Conservation (phyloP, 2,888 invertebrate genomes). For the Myopa tessellatipennis region DNA sequence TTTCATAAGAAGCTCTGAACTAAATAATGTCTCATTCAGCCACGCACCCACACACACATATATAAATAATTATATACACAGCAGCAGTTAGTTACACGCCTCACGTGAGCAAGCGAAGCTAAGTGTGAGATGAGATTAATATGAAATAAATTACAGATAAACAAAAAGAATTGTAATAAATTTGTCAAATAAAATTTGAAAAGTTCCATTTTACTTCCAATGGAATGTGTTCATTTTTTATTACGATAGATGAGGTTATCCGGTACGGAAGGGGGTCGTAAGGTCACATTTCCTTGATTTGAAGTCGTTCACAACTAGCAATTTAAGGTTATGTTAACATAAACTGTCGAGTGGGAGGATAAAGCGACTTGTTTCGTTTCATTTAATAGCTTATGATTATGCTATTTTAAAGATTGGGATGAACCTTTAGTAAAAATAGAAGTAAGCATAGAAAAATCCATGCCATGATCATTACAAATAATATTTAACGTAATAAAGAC, state of each 20-base stretch:
- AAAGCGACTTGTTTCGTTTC: no score
- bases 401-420: no score
- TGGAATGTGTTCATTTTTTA: background rate
- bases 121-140: conserved; percentile 34
- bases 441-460: no score
- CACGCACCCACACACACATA: conserved; percentile 1
- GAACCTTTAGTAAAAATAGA: no score
- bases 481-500: no score
- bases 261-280: no score
- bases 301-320: no score
- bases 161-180: conserved; percentile 50
- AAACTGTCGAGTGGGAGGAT: no score
- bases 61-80: background rate
- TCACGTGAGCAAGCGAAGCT: background rate
- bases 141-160: conserved; percentile 35
- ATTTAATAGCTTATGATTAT: no score
- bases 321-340: no score
- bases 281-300: no score
- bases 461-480: no score
- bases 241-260: background rate
- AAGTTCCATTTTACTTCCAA: conserved; percentile 9
- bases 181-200: conserved; percentile 48
- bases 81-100: background rate
- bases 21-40: background rate
- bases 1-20: conserved; percentile 35